A percentile compares a stretch with the other conserved stretches of the same genome.
phyloP scores from a whole-genome alignment of 2,113 vertebrate species.

The Malurus alboscapulatus region DNA sequence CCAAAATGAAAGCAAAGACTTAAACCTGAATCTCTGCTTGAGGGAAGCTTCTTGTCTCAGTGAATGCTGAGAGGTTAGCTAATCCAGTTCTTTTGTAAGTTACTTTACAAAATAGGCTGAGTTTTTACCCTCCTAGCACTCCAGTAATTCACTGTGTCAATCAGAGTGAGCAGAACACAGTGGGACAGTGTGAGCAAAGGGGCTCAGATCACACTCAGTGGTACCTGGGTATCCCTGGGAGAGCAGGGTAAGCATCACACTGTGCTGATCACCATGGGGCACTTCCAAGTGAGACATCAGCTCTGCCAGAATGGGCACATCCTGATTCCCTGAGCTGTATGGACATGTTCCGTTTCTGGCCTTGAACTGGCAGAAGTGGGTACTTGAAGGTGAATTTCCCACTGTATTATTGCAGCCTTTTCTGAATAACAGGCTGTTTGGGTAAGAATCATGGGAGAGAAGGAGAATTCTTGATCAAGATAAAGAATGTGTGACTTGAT shows the following conservation, averaged over 20 bases:
- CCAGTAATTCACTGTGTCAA: not conserved
- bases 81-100: not conserved
- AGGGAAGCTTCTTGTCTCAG: not conserved
- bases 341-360: not conserved
- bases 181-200: not conserved
- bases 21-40: not conserved
- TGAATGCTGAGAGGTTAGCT: not conserved
- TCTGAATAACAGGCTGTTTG: not conserved
- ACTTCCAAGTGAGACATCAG: not conserved
- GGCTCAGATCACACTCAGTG: not conserved
- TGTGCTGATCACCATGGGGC: fast-evolving
- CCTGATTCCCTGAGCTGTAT: not conserved
- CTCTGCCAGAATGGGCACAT: not conserved
- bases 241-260: no score
- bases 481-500: not conserved
- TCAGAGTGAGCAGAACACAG: not conserved
- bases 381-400: not conserved
- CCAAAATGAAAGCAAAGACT: not conserved
- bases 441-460: not conserved
- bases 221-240: not conserved
- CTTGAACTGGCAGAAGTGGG: not conserved
- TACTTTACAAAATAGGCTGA: not conserved
- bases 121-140: not conserved
- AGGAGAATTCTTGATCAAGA: not conserved
- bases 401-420: not conserved